Conservation (phyloP, 2,797 vertebrate species). For the Coilia nasus region DNA sequence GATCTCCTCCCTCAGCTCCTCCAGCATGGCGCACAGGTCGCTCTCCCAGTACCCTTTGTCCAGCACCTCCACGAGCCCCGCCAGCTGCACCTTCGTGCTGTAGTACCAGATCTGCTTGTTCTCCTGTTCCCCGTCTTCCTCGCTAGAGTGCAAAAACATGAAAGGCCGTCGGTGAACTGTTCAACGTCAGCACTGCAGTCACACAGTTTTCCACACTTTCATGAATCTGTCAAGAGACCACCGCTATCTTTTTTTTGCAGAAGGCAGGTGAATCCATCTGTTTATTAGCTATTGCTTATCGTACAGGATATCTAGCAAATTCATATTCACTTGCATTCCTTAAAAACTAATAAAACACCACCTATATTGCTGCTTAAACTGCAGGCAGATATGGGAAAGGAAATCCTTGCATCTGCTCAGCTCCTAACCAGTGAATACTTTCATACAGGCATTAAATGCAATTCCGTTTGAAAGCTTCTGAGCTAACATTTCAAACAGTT, state of each 20-base stretch:
- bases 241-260: background rate
- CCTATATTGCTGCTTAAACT: background rate
- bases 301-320: background rate
- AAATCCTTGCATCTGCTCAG: background rate
- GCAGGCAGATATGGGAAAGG: background rate
- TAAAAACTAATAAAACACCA: background rate
- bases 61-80: slow-evolving; percentile 84
- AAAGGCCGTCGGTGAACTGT: background rate
- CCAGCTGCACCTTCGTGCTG: slow-evolving; percentile 91
- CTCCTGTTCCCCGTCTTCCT: slow-evolving; percentile 90
- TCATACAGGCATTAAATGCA: too few relatives aligned
- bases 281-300: background rate
- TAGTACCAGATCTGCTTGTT: slow-evolving; percentile 97
- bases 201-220: background rate
- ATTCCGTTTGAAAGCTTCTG: too few relatives aligned
- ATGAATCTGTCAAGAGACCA: background rate
- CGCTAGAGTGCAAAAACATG: slow-evolving; percentile 67
- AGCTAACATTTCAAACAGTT: too few relatives aligned
- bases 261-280: background rate
- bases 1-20: slow-evolving; percentile 92
- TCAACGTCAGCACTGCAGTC: background rate
- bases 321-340: background rate
- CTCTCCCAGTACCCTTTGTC: slow-evolving; percentile 94
- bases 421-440: too few relatives aligned
- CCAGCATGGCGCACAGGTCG: slow-evolving; percentile 86